phyloP scores from a whole-genome alignment of 2,888 invertebrate species.

The Sisyra terminalis region DNA sequence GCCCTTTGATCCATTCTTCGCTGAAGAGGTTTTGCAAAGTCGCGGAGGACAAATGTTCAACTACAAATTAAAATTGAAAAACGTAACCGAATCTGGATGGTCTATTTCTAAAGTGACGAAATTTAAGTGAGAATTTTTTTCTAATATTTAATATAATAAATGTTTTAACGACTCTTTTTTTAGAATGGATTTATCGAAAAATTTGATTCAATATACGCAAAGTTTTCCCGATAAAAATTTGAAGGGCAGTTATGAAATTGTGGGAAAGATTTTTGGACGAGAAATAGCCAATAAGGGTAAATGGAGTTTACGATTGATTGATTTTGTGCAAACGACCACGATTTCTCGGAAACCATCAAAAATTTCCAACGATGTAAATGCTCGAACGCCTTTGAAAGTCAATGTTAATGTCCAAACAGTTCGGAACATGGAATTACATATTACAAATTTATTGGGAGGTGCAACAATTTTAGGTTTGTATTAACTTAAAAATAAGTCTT shows the following conservation, averaged over 20 bases:
- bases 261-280: conserved; percentile 42
- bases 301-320: conserved; percentile 60
- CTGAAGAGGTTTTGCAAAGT: conserved; percentile 43
- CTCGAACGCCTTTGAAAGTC: conserved; percentile 34
- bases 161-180: conserved; percentile 12
- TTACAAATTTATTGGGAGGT: conserved; percentile 53
- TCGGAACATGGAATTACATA: conserved; percentile 60
- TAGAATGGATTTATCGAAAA: conserved; percentile 47
- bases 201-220: conserved; percentile 57
- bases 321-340: conserved; percentile 47
- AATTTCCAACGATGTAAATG: conserved; percentile 18
- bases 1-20: conserved; percentile 65
- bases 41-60: conserved; percentile 45
- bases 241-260: conserved; percentile 47
- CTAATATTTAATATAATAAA: background rate
- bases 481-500: no score
- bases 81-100: conserved; percentile 66
- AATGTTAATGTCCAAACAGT: conserved; percentile 58
- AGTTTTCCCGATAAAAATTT: conserved; percentile 68
- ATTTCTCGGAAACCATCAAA: conserved; percentile 35
- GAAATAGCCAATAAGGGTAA: conserved; percentile 44
- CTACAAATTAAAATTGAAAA: conserved; percentile 50
- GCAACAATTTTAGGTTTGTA: no score
- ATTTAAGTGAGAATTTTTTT: conserved; percentile 36
- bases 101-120: conserved; percentile 57